Evolutionary conservation across 2,888 invertebrate genomes (phyloP), one percentile per base, ranked within the genome.

Genomic region (Pseudanteris insignis): DNA sequence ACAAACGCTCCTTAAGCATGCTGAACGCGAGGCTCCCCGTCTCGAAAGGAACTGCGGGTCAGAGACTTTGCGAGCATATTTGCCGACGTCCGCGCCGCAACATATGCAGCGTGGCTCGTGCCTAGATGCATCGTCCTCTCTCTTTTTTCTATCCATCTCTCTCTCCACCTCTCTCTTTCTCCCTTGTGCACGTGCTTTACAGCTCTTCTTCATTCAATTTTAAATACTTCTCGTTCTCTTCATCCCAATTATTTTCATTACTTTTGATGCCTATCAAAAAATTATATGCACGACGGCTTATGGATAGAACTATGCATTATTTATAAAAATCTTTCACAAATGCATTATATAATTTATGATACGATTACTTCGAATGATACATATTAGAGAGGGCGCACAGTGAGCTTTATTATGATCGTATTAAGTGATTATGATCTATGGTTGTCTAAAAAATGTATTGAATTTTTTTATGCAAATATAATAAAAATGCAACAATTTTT

Each of bases 21-120:
- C 73, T 72, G 73, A 73, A 71, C 71, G 71, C 68, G 71, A 73
- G 70, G 72, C 67, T 50, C 13, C 28, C 36, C 63, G 57, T 64
- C 50, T 50, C 64, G 47, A 57, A 71, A 77, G 77, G 77, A 77
- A 75, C 75, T 77, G 71, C 77, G 77, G 77, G 77, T 77, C 77
- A 77, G 74, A 76, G 77, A 74, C 73, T 77, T 67, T 70, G 66
- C 43, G 66, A 72, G 73, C 75, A 72, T 72, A 76, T 74, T 76
- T 71, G 69, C 59, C 54, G 43, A 26, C 44, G 40, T 59, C n/a
- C n/a, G n/a, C 54, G 61, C 46, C 13, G 60, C 37, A 40, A 50
- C 61, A 57, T 59, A 64, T 64, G 64, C 66, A 72, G 70, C 68
- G 70, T 75, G 76, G 76, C 77, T 77, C 77, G 77, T 77, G 77